Base-by-base conservation (phyloP, 2,797 vertebrate genomes). In the Vultur gryphus region DNA sequence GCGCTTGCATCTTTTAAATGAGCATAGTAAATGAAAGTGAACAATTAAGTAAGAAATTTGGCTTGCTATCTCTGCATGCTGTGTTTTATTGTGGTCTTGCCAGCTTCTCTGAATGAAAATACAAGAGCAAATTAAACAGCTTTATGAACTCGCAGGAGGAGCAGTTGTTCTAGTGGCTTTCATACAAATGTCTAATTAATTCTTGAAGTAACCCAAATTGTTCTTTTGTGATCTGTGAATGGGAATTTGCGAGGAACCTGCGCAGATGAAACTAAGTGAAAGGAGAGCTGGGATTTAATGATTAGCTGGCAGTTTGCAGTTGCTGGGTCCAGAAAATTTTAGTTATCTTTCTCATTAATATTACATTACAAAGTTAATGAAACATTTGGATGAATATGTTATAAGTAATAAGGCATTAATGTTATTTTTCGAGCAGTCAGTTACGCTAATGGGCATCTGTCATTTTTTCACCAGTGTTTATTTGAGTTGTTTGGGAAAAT, bases 311-410 rank as follows among this genome's bases (percentile, higher is more conserved):
- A 95, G 92, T 96, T 97, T 95, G 89, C 91, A 82, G 90, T 98
- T 94, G 93, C 94, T 90, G 71, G 87, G 94, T 94, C 95, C 94
- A 95, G 95, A 87, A 96, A 89, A 96, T 96, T 97, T 96, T 97
- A 94, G 95, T 97, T 97, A 97, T 97, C 97, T 95, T 96, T 95
- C 98, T 98, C 97, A 98, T 98, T 98, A 98, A 98, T 98, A 98
- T 98, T 98, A 77, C 95, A 98, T 98, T 98, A 97, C 21, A 5
- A 96, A 96, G 84, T 96, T 98, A 98, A 98, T 98, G 98, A 98
- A 98, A 98, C 98, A 98, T 98, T 98, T 98, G 97, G 96, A 86
- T 98, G 98, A 98, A 98, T 98, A 98, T 97, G 98, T 98, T 98
- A 98, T 97, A 95, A 98, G 95, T 97, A 98, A 98, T 98, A 98